Evolutionary conservation across 2,797 vertebrate genomes (phyloP), one percentile per base, ranked within the genome.

Genomic region (Oryzias sinensis): DNA sequence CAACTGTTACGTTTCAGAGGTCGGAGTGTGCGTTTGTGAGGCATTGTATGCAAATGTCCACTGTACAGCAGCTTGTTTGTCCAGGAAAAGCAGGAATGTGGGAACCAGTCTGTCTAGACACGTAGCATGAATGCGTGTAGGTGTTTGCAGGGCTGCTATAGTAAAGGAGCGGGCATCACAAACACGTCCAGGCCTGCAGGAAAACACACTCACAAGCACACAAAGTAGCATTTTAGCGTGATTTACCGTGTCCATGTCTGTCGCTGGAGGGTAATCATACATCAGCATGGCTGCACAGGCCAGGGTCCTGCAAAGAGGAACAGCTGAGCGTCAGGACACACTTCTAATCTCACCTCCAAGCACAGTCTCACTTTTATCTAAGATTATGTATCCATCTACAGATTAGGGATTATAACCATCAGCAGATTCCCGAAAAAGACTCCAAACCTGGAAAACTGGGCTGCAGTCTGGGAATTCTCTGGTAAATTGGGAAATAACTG

Each of bases 231-330:
- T 59, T 43, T 11, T 37, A 20, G 42, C 25, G 4, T n/a, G 57
- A 1, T 81, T 85, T 89, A 99, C 97, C 95, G 93, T 92, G 73
- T 98, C 95, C 94, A 96, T 95, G 77, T 97, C 94, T 90, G 95
- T 92, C 84, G 97, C 97, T 80, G 95, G 91, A 86, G 96, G 94
- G 63, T 94, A 95, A 82, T 99, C 96, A 94, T 94, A 98, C 94
- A 96, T 97, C 79, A 98, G 93, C 97, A 99, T 98, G 92, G 93
- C 95, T 93, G 93, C 91, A 80, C 53, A 69, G 77, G 78, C 74
- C 80, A 75, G 65, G 69, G 79, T 83, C 83, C 87, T 88, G 20
- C 59, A 79, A 65, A 67, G 70, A 17, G 73, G 63, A 18, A 73
- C 29, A 65, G 11, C 67, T 6, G 44, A 22, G 11, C 42, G 24